Evolutionary conservation across 2,888 invertebrate genomes (phyloP).

Genomic region (Eudemis profundana): DNA sequence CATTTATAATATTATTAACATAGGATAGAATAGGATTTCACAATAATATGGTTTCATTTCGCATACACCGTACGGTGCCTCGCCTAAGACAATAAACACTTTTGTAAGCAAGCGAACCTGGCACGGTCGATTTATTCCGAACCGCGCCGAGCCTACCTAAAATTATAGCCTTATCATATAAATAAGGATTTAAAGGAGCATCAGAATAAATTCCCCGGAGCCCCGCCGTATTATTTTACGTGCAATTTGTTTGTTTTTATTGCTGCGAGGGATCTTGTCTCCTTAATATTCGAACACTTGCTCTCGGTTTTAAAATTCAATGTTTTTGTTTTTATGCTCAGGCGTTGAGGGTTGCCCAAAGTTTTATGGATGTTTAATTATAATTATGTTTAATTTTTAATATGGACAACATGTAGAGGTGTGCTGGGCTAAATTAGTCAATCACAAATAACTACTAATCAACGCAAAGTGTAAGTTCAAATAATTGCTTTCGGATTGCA

Average conservation of each 20-base stretch:
- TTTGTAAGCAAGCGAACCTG: constrained; percentile 22
- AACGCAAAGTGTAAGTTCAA: no score
- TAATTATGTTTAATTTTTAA: no score
- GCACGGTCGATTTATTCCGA: constrained; percentile 27
- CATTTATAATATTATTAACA: no score
- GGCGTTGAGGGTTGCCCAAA: no score
- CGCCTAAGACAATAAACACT: constrained; percentile 24
- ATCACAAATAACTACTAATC: no score
- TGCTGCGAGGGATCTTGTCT: constrained; percentile 54
- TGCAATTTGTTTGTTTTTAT: constrained; percentile 80
- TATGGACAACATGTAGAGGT: no score
- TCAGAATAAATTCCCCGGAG: constrained; percentile 69
- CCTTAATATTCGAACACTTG: constrained; percentile 56
- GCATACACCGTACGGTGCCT: constrained; percentile 1
- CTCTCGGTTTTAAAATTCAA: constrained; percentile 29
- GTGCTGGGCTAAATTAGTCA: no score
- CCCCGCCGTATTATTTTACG: constrained; percentile 72
- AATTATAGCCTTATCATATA: constrained; percentile 80
- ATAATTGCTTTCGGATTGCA: no score
- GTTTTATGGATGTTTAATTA: no score
- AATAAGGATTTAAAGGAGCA: constrained; percentile 79
- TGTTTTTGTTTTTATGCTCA: no score
- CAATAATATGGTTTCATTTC: neutral
- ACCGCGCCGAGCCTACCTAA: constrained; percentile 48
- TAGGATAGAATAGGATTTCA: no score